Conservation (phyloP, 2,888 invertebrate genomes). For the Morpho deidamia region DNA sequence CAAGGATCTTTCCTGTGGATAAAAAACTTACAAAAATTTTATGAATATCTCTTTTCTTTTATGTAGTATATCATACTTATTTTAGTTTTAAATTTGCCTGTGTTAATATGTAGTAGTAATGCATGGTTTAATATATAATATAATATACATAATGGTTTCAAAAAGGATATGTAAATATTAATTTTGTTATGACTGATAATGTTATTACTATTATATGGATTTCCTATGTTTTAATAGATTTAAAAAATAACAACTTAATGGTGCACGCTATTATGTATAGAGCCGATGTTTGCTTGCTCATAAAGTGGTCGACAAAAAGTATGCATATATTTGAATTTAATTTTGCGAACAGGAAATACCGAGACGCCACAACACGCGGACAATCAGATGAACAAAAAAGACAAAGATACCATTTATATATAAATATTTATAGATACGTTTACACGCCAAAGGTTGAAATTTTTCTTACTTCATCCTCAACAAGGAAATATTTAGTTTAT, state of each 20-base stretch:
- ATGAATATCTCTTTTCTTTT: no score
- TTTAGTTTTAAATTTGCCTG: no score
- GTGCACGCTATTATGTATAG: constrained; percentile 26
- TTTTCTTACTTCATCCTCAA: constrained; percentile 11
- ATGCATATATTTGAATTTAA: constrained; percentile 72
- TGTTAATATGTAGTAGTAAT: no score
- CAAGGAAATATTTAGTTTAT: constrained; percentile 12
- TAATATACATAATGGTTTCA: no score
- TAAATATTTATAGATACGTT: constrained; percentile 24
- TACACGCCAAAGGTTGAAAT: constrained; percentile 11
- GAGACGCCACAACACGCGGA: constrained; percentile 42
- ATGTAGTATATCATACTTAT: no score
- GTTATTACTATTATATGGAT: no score
- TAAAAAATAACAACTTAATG: background rate
- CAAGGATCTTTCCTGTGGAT: no score
- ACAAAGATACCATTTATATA: constrained; percentile 31
- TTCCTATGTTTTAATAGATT: no score
- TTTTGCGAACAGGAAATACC: constrained; percentile 70
- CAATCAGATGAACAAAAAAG: constrained; percentile 39
- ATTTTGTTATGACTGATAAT: no score
- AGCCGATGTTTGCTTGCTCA: constrained; percentile 33
- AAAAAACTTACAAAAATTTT: no score
- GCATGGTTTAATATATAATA: no score
- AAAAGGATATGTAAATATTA: no score
- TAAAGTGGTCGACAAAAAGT: constrained; percentile 64